Evolutionary conservation across 2,888 invertebrate genomes (phyloP).

Genomic region (Cryptops parisi): DNA sequence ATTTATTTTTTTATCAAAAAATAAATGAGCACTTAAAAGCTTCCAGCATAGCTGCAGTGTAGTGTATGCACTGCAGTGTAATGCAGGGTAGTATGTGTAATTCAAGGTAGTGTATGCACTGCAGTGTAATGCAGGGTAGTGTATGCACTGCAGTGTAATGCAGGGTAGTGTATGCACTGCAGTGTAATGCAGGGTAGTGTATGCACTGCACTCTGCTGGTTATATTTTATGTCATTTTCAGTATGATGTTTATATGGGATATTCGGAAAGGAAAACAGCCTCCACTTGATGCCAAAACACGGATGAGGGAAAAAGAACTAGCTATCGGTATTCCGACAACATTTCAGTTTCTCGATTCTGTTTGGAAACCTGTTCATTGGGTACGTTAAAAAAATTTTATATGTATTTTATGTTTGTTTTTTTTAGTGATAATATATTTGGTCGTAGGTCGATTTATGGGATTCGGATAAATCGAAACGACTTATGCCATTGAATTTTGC

Average conservation of each 20-base stretch:
- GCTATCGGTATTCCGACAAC: not conserved
- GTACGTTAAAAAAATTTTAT: not conserved
- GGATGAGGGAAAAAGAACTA: not conserved
- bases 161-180: no score
- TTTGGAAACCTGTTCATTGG: constrained; percentile 8
- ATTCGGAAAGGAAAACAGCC: constrained; percentile 2
- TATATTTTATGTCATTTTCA: no score
- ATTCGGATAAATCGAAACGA: not conserved
- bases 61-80: no score
- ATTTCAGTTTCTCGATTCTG: constrained; percentile 2
- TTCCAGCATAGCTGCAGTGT: no score
- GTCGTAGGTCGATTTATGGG: not conserved
- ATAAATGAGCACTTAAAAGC: no score
- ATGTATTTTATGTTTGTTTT: not conserved
- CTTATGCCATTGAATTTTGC: not conserved
- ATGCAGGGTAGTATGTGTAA: no score
- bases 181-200: no score
- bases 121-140: no score
- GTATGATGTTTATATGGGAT: constrained; percentile 4
- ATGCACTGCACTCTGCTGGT: no score
- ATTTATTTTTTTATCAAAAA: no score
- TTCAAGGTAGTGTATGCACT: no score
- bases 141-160: no score
- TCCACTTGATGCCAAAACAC: constrained; percentile 2
- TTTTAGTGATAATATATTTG: not conserved